Evolutionary conservation across 2,888 invertebrate genomes (phyloP).

Genomic region (Flexamia atlantica): DNA sequence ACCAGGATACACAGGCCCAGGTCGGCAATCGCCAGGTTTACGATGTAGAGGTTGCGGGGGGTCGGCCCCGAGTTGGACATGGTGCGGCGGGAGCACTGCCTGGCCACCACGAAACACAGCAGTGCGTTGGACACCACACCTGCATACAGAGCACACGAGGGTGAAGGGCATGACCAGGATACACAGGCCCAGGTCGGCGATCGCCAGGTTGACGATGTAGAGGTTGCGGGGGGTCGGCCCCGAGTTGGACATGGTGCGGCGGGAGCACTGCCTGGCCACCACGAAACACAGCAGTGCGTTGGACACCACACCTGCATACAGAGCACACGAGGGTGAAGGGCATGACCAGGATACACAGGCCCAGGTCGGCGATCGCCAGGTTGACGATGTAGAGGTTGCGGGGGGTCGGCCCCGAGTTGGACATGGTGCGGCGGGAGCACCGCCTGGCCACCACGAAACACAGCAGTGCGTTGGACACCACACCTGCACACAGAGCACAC

Average conservation of each 20-base stretch:
- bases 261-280: constrained; percentile 72
- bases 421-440: constrained; percentile 70
- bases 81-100: no score
- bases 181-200: constrained; percentile 79
- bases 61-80: no score
- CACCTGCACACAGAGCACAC: constrained; percentile 74
- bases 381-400: constrained; percentile 79
- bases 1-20: constrained; percentile 78
- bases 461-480: constrained; percentile 73
- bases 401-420: constrained; percentile 68
- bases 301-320: constrained; percentile 71
- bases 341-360: constrained; percentile 79
- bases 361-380: constrained; percentile 78
- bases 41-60: constrained; percentile 76
- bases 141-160: constrained; percentile 75
- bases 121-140: constrained; percentile 73
- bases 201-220: constrained; percentile 79
- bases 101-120: no score
- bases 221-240: constrained; percentile 74
- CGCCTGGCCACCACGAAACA: constrained; percentile 73
- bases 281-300: constrained; percentile 73
- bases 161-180: constrained; percentile 80
- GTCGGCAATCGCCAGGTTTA: constrained; percentile 79
- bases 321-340: constrained; percentile 56
- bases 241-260: constrained; percentile 68